Evolutionary conservation across 1,140 invertebrate species (phyloP).

Genomic region (Eurosta solidaginis): DNA sequence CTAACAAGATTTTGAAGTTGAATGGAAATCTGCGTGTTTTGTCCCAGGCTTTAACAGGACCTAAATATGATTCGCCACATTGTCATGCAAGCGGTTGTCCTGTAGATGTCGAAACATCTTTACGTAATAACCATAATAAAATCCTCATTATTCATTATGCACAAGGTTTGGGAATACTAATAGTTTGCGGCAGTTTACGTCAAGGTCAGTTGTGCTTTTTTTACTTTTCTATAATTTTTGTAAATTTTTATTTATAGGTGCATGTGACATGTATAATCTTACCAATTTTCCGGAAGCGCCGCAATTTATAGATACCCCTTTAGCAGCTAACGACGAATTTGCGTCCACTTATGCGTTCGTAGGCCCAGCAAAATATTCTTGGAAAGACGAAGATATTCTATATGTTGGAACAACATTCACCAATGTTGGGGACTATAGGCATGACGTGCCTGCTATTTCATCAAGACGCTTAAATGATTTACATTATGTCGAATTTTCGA

Average conservation of each 20-base stretch:
- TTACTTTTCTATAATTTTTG: neutral
- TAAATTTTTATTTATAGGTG: conserved; percentile 59
- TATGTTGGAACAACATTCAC: conserved; percentile 96
- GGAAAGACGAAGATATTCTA: conserved; percentile 78
- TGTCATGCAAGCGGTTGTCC: conserved; percentile 86
- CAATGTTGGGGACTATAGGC: conserved; percentile 88
- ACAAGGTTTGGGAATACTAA: conserved; percentile 71
- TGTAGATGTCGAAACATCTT: conserved; percentile 68
- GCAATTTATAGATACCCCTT: conserved; percentile 75
- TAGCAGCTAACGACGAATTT: conserved; percentile 89
- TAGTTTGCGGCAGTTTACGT: conserved; percentile 84
- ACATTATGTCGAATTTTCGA: conserved; percentile 80
- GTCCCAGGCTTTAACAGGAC: conserved; percentile 71
- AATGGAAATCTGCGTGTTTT: conserved; percentile 74
- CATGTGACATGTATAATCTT: conserved; percentile 84
- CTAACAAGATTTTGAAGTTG: conserved; percentile 84
- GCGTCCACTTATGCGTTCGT: conserved; percentile 94
- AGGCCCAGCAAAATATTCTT: conserved; percentile 84
- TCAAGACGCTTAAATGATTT: conserved; percentile 80
- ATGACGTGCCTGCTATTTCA: conserved; percentile 91
- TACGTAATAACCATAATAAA: conserved; percentile 89
- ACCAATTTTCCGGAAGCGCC: conserved; percentile 76
- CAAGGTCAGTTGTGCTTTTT: conserved; percentile 69
- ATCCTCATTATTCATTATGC: conserved; percentile 84
- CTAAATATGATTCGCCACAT: conserved; percentile 81